phyloP scores from a whole-genome alignment of 2,113 vertebrate species.

The Pluvianellus socialis region DNA sequence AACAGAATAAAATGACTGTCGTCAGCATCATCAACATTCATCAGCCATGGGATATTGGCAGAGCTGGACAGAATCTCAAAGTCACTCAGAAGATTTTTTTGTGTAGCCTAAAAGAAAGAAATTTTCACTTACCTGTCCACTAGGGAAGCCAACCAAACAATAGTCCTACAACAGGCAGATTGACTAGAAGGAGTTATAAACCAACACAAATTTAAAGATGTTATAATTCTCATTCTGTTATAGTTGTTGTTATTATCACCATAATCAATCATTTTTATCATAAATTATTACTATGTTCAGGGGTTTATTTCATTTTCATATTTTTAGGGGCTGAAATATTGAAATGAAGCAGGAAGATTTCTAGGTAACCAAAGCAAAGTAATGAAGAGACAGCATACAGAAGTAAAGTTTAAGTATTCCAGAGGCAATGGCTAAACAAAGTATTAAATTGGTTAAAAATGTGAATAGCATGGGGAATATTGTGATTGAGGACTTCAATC shows the following conservation, averaged over 20 bases:
- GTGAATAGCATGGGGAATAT: background rate
- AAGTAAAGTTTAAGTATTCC: background rate
- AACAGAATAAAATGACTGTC: background rate
- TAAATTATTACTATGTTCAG: background rate
- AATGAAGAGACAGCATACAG: background rate
- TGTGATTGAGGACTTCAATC: background rate
- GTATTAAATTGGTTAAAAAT: background rate
- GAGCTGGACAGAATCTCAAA: background rate
- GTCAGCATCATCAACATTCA: background rate
- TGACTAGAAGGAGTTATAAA: background rate
- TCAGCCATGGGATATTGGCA: background rate
- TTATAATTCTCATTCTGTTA: background rate
- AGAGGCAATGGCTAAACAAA: background rate
- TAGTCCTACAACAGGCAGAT: background rate
- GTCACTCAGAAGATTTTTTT: background rate
- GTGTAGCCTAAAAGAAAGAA: background rate
- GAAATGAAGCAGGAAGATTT: background rate
- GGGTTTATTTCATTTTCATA: background rate
- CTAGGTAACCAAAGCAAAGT: background rate
- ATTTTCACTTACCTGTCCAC: background rate
- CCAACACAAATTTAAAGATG: fast-evolving
- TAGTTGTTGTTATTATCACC: no score
- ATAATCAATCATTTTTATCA: background rate
- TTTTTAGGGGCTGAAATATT: background rate
- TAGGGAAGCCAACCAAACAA: background rate